phyloP scores from a whole-genome alignment of 1,140 invertebrate genomes.

The Pseudomyrmex flavicornis region DNA sequence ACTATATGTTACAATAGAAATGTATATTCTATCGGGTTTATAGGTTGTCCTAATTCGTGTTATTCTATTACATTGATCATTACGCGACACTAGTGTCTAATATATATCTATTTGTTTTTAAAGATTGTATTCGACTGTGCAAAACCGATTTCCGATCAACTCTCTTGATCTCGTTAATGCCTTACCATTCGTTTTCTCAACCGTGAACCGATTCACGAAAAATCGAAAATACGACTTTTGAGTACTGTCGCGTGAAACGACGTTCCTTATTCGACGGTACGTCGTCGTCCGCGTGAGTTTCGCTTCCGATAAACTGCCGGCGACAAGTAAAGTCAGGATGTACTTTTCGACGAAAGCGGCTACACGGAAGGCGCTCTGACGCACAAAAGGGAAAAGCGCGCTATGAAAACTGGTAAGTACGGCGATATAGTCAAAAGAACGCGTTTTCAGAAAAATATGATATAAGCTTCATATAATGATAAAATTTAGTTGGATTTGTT shows the following conservation, averaged over 20 bases:
- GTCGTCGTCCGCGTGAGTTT: conserved; percentile 61
- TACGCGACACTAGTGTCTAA: conserved; percentile 11
- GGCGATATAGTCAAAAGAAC: not conserved
- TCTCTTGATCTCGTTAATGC: conserved; percentile 31
- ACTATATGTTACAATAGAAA: not conserved
- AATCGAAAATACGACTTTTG: conserved; percentile 61
- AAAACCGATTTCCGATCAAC: conserved; percentile 39
- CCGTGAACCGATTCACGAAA: conserved; percentile 47
- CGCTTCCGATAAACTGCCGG: conserved; percentile 57
- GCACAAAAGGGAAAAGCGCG: conserved; percentile 19
- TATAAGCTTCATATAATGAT: not conserved
- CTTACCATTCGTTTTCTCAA: not conserved
- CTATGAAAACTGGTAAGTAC: conserved; percentile 1
- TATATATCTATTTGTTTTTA: conserved; percentile 42
- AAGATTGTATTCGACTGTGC: conserved; percentile 45
- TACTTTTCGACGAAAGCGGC: conserved; percentile 47
- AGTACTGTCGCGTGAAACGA: conserved; percentile 55
- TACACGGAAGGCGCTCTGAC: conserved; percentile 6
- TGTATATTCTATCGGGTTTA: conserved; percentile 44
- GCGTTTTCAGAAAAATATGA: not conserved
- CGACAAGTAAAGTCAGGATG: conserved; percentile 62
- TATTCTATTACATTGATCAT: conserved; percentile 53
- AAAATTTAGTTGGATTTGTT: not conserved
- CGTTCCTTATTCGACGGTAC: conserved; percentile 45
- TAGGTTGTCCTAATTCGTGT: conserved; percentile 21